Conservation (phyloP, 53 echinoderm and acorn worm species). For the Antedon mediterranea region DNA sequence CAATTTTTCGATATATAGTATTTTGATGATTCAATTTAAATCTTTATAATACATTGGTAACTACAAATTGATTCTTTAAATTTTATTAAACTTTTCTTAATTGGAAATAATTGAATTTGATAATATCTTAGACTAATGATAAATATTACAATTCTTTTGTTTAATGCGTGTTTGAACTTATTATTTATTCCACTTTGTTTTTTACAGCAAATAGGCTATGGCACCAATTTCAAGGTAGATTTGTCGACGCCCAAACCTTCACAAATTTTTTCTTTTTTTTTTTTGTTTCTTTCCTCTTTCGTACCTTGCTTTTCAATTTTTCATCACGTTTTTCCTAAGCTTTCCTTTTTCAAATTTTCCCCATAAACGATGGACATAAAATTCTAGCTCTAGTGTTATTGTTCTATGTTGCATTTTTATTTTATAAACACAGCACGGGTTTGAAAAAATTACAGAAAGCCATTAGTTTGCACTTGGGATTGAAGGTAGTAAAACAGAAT, state of each 20-base stretch:
- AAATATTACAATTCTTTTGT: too few relatives aligned
- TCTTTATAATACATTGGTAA: too few relatives aligned
- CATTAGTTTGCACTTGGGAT: too few relatives aligned
- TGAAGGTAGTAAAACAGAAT: too few relatives aligned
- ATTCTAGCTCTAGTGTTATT: background rate
- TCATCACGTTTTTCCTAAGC: background rate
- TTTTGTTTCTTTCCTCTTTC: background rate
- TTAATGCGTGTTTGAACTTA: background rate
- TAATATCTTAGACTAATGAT: too few relatives aligned
- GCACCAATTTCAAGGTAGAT: background rate
- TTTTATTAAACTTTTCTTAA: too few relatives aligned
- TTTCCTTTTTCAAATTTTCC: background rate
- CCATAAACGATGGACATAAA: background rate
- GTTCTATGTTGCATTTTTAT: background rate
- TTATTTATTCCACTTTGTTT: background rate
- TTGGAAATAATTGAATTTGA: too few relatives aligned
- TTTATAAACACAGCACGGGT: too few relatives aligned
- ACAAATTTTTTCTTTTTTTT: background rate
- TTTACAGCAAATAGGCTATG: background rate
- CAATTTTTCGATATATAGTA: too few relatives aligned
- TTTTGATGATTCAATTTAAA: too few relatives aligned
- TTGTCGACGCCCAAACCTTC: background rate
- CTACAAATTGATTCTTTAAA: too few relatives aligned
- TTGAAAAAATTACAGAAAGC: too few relatives aligned
- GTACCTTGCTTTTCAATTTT: background rate